Evolutionary conservation across 2,888 invertebrate genomes (phyloP).

Genomic region (Hedya salicella): DNA sequence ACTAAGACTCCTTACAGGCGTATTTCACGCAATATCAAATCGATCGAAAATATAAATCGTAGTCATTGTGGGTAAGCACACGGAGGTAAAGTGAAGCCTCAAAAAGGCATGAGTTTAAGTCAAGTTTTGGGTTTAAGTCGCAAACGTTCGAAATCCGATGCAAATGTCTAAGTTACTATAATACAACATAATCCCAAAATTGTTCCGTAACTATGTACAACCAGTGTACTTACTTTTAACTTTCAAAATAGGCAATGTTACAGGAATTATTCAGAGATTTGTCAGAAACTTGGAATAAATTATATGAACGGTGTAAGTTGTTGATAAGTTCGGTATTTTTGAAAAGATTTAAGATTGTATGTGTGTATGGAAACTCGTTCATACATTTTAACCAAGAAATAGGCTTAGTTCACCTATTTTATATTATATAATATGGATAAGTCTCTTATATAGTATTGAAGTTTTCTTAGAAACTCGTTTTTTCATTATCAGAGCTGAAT

Average conservation of each 20-base stretch:
- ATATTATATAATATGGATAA: conserved; percentile 44
- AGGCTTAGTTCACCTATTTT: conserved; percentile 33
- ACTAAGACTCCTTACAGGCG: background rate
- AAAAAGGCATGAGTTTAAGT: conserved; percentile 20
- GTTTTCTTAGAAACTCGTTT: conserved; percentile 43
- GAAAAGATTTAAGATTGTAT: background rate
- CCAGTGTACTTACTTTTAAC: background rate
- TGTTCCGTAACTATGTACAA: conserved; percentile 9
- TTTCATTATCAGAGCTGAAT: conserved; percentile 20
- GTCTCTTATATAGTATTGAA: conserved; percentile 30
- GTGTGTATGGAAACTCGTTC: conserved; percentile 9
- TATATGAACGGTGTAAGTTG: conserved; percentile 28
- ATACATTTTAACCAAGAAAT: conserved; percentile 35
- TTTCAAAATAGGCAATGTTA: conserved; percentile 14
- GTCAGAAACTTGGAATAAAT: conserved; percentile 24
- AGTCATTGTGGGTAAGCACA: conserved; percentile 2
- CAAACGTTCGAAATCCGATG: conserved; percentile 33
- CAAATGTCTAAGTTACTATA: conserved; percentile 33
- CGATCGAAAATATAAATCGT: background rate
- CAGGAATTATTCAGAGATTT: conserved; percentile 19
- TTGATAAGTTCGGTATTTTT: background rate
- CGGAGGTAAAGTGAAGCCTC: background rate
- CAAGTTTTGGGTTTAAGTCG: conserved; percentile 14
- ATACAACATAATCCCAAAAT: conserved; percentile 30
- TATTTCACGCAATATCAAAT: background rate